Conservation (phyloP, 1,140 invertebrate species). For the Drosophila malerkotliana region DNA sequence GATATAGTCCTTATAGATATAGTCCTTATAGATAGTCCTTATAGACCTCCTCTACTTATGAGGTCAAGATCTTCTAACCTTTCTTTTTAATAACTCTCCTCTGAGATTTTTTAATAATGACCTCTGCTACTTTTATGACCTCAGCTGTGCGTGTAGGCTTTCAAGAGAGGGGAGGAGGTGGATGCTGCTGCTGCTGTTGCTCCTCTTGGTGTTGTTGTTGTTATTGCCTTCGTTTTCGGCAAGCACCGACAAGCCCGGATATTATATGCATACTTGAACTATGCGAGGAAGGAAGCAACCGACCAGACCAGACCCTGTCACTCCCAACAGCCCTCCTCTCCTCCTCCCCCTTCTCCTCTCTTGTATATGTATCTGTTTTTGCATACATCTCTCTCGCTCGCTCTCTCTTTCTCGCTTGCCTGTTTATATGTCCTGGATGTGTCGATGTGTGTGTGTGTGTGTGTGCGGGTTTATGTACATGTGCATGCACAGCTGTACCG, state of each 20-base stretch:
- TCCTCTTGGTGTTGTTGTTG: slow-evolving; percentile 28
- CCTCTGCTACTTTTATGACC: slow-evolving; percentile 29
- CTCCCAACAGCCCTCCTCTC: background rate
- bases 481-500: slow-evolving; percentile 74
- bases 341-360: slow-evolving; percentile 37
- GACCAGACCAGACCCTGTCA: slow-evolving; percentile 8
- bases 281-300: slow-evolving; percentile 71
- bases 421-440: slow-evolving; percentile 14
- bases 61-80: background rate
- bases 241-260: slow-evolving; percentile 71
- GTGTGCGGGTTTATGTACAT: slow-evolving; percentile 65
- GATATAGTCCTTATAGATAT: no score
- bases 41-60: no score
- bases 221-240: slow-evolving; percentile 55
- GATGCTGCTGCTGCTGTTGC: background rate
- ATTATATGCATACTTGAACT: slow-evolving; percentile 82
- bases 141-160: slow-evolving; percentile 64
- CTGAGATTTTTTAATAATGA: slow-evolving; percentile 19
- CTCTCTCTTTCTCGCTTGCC: slow-evolving; percentile 8
- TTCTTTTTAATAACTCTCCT: background rate
- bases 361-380: slow-evolving; percentile 77
- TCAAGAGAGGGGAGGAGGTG: slow-evolving; percentile 10
- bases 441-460: slow-evolving; percentile 32
- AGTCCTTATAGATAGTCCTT: no score
- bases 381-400: slow-evolving; percentile 52